These are phyloP conservation scores for Paraplagusia blochii DNA, from an alignment of 2,113 vertebrate genomes.

Conservation along the genomic window DNA sequence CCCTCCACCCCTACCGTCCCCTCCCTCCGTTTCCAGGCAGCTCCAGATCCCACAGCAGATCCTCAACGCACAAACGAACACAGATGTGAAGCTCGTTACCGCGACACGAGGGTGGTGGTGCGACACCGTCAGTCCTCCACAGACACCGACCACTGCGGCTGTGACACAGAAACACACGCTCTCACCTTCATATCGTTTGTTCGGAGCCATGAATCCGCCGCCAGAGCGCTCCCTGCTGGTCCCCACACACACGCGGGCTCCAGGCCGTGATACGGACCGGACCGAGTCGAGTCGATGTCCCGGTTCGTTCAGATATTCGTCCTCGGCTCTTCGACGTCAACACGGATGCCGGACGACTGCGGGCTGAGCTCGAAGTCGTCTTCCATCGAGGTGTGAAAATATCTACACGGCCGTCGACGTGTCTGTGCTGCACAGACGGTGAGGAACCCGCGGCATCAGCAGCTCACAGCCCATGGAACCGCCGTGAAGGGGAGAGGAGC, in stretches of 20 bases:
- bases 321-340: constrained; percentile 20
- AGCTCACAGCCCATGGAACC: constrained; percentile 8
- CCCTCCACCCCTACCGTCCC: background rate
- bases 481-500: background rate
- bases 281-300: background rate
- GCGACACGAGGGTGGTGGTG: too few species aligned
- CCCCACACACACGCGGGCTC: constrained; percentile 22
- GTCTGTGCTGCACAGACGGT: constrained; percentile 9
- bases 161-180: too few species aligned
- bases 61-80: too few species aligned
- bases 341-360: constrained; percentile 17
- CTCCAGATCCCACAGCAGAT: background rate
- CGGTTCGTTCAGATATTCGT: constrained; percentile 9
- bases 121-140: too few species aligned
- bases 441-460: background rate
- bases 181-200: too few species aligned
- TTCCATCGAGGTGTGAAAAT: constrained; percentile 58
- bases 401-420: constrained; percentile 12
- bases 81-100: too few species aligned
- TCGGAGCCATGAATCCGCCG: background rate
- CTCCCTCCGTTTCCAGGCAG: constrained; percentile 14
- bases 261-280: constrained; percentile 29
- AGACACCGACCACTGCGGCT: too few species aligned
- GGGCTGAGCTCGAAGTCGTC: constrained; percentile 45
- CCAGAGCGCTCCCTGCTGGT: constrained; percentile 5